A percentile compares a stretch with the other conserved stretches of the same genome.
Conservation (phyloP, 2,888 invertebrate genomes). For the Steinernema carpocapsae region DNA sequence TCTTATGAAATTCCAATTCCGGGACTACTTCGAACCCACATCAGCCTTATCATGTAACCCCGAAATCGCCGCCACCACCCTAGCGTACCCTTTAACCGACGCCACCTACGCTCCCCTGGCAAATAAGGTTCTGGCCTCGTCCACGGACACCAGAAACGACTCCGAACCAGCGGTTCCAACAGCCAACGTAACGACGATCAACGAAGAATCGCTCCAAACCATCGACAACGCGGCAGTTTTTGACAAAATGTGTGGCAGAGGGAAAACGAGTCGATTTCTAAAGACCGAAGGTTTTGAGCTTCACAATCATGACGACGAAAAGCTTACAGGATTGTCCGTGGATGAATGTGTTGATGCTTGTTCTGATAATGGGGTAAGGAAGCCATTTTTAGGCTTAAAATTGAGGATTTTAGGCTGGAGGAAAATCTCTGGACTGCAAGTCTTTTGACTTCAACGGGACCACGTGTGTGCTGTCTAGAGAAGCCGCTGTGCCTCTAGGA, state of each 20-base stretch:
- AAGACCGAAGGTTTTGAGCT: conserved; percentile 66
- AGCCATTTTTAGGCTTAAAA: neutral
- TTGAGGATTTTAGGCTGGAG: conserved; percentile 50
- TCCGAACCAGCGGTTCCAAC: conserved; percentile 22
- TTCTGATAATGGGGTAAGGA: conserved; percentile 44
- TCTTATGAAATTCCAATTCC: conserved; percentile 57
- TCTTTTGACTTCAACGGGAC: conserved; percentile 61
- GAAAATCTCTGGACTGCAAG: conserved; percentile 55
- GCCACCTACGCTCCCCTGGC: neutral
- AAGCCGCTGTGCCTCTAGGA: conserved; percentile 68
- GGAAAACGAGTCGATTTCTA: conserved; percentile 54
- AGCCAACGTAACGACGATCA: neutral
- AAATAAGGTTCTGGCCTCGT: conserved; percentile 18
- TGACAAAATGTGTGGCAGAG: conserved; percentile 38
- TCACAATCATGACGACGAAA: conserved; percentile 58
- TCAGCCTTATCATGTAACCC: conserved; percentile 47
- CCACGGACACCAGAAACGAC: conserved; percentile 2
- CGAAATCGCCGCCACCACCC: neutral
- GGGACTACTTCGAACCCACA: conserved; percentile 68
- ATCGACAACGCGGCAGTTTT: conserved; percentile 24
- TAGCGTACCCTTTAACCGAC: neutral
- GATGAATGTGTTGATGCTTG: conserved; percentile 61
- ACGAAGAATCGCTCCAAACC: conserved; percentile 32
- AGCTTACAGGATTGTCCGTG: conserved; percentile 44
- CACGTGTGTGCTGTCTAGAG: conserved; percentile 51